Evolutionary conservation across 2,888 invertebrate species (phyloP).

Genomic region (Tuta absoluta): DNA sequence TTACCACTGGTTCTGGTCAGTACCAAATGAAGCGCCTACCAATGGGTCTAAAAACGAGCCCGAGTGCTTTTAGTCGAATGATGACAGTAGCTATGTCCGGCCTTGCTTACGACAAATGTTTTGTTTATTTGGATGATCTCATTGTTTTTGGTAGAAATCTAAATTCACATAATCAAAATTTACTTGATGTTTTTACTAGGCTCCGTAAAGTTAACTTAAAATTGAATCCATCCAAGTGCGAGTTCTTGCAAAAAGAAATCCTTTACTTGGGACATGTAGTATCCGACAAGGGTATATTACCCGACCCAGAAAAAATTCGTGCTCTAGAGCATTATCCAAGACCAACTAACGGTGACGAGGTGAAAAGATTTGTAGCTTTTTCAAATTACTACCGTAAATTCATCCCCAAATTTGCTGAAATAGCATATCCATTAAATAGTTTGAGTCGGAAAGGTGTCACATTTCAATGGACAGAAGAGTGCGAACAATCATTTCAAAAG

Average conservation of each 20-base stretch:
- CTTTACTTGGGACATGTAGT: constrained; percentile 20
- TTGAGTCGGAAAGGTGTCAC: constrained; percentile 29
- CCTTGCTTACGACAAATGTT: too few species aligned
- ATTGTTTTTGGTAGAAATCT: too few species aligned
- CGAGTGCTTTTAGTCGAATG: constrained; percentile 30
- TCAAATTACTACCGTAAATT: constrained; percentile 28
- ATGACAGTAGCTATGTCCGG: constrained; percentile 36
- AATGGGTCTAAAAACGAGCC: constrained; percentile 33
- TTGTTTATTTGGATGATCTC: too few species aligned
- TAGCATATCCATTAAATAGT: constrained; percentile 29
- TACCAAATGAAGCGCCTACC: constrained; percentile 35
- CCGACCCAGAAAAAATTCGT: constrained; percentile 11
- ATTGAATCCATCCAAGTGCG: constrained; percentile 28
- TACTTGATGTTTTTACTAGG: constrained; percentile 20
- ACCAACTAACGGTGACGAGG: constrained; percentile 8
- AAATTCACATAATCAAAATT: constrained; percentile 25
- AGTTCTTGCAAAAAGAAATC: constrained; percentile 18
- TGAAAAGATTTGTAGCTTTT: constrained; percentile 16
- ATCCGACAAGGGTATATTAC: constrained; percentile 9
- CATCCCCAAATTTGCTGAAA: constrained; percentile 31
- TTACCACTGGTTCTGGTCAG: constrained; percentile 22
- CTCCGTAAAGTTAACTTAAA: constrained; percentile 29
- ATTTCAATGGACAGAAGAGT: constrained; percentile 26
- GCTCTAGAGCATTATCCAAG: constrained; percentile 1
- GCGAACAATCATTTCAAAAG: constrained; percentile 26